phyloP scores from a whole-genome alignment of 1,140 invertebrate genomes.

The Drosophila carrolli region DNA sequence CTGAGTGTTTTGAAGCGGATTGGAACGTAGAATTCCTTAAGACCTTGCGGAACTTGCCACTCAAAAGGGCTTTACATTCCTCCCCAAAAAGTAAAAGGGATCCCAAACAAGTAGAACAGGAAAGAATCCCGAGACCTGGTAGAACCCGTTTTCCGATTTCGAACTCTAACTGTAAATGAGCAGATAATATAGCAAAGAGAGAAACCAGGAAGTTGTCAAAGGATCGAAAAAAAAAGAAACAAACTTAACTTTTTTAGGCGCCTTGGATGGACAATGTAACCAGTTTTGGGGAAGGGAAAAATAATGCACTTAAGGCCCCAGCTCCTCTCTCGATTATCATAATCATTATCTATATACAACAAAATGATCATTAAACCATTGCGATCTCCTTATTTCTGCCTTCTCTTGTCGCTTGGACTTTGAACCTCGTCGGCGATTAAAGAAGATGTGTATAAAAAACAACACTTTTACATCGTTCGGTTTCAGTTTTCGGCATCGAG shows the following conservation, averaged over 20 bases:
- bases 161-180: slow-evolving; percentile 33
- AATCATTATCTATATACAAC: slow-evolving; percentile 17
- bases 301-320: slow-evolving; percentile 21
- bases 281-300: slow-evolving; percentile 33
- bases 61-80: slow-evolving; percentile 19
- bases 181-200: neutral
- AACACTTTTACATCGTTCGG: slow-evolving; percentile 22
- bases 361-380: slow-evolving; percentile 10
- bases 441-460: slow-evolving; percentile 26
- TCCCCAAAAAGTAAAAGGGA: slow-evolving; percentile 23
- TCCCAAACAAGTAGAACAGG: slow-evolving; percentile 26
- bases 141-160: slow-evolving; percentile 6
- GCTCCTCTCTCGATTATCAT: slow-evolving; percentile 12
- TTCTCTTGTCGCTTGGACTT: slow-evolving; percentile 32
- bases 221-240: slow-evolving; percentile 8
- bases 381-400: slow-evolving; percentile 22
- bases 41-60: slow-evolving; percentile 34
- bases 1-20: neutral
- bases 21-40: neutral
- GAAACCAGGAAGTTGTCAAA: slow-evolving; percentile 16
- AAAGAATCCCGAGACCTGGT: neutral
- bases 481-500: slow-evolving; percentile 8
- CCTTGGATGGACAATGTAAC: slow-evolving; percentile 21
- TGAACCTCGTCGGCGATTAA: slow-evolving; percentile 29
- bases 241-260: slow-evolving; percentile 7